Percentiles rank a stretch among this genome's conserved stretches.
Evolutionary conservation across 1,140 invertebrate genomes (phyloP).

Genomic region (Rhagoletis pomonella): DNA sequence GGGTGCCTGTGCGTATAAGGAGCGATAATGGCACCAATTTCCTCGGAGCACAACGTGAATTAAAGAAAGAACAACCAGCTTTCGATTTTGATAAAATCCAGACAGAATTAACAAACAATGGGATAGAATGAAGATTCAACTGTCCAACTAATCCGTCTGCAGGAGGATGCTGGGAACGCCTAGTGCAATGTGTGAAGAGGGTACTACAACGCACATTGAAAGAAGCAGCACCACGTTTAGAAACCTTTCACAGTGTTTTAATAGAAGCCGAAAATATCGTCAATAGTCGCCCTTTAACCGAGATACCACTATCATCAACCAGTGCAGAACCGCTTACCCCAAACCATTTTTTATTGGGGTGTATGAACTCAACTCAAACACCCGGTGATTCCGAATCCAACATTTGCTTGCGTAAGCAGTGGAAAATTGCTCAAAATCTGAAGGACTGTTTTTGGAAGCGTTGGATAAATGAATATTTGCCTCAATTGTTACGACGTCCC

Average conservation of each 20-base stretch:
- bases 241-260: slow-evolving; percentile 59
- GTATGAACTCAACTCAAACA: too few relatives aligned
- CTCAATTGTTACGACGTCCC: too few relatives aligned
- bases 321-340: slow-evolving; percentile 57
- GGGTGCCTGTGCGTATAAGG: slow-evolving; percentile 53
- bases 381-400: too few relatives aligned
- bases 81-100: slow-evolving; percentile 51
- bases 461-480: too few relatives aligned
- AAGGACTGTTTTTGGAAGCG: too few relatives aligned
- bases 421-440: too few relatives aligned
- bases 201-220: slow-evolving; percentile 55
- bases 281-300: slow-evolving; percentile 28
- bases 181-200: slow-evolving; percentile 60
- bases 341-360: too few relatives aligned
- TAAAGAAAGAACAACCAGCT: background rate
- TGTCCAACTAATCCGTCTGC: slow-evolving; percentile 50
- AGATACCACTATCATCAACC: slow-evolving; percentile 62
- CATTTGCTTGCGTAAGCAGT: too few relatives aligned
- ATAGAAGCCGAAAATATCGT: too few relatives aligned
- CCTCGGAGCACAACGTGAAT: slow-evolving; percentile 20
- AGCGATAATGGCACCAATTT: slow-evolving; percentile 57
- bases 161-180: slow-evolving; percentile 63
- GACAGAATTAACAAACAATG: background rate
- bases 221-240: slow-evolving; percentile 54
- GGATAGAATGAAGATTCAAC: slow-evolving; percentile 55